Conservation (phyloP, 2,113 vertebrate species). For the Tragelaphus buxtoni region DNA sequence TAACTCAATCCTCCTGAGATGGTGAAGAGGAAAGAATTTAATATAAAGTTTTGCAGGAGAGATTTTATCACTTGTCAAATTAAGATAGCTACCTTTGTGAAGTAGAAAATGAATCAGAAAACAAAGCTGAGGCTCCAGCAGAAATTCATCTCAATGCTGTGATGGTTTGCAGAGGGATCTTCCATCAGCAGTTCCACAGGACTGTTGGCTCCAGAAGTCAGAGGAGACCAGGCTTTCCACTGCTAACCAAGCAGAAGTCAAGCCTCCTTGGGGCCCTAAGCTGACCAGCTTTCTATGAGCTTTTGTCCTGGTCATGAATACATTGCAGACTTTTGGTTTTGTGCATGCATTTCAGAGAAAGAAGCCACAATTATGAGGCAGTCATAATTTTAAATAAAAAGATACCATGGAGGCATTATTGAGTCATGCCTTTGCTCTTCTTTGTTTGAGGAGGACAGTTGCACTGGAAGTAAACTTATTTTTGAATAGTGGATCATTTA, state of each 20-base stretch:
- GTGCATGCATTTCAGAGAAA: background rate
- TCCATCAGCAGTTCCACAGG: background rate
- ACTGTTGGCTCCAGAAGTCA: background rate
- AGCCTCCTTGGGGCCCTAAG: background rate
- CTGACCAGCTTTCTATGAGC: background rate
- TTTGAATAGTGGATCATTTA: background rate
- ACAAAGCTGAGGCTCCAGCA: slow-evolving; percentile 19
- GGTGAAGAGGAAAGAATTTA: slow-evolving; percentile 52
- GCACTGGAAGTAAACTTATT: background rate
- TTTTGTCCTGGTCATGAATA: background rate
- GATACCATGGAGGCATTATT: background rate
- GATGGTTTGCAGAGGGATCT: background rate
- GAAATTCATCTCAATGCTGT: background rate
- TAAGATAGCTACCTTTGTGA: slow-evolving; percentile 49
- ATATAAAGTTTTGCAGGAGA: slow-evolving; percentile 60
- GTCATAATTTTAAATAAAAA: background rate
- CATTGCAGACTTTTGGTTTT: background rate
- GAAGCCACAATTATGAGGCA: background rate
- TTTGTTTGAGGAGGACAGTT: background rate
- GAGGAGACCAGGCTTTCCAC: background rate
- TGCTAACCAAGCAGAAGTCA: background rate
- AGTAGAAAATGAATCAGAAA: slow-evolving; percentile 45
- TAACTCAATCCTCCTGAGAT: slow-evolving; percentile 28
- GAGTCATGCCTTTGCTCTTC: background rate
- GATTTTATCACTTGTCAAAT: slow-evolving; percentile 72